These are phyloP conservation scores for Puma concolor DNA, from an alignment of 2,113 vertebrate genomes.

Conservation along the genomic window DNA sequence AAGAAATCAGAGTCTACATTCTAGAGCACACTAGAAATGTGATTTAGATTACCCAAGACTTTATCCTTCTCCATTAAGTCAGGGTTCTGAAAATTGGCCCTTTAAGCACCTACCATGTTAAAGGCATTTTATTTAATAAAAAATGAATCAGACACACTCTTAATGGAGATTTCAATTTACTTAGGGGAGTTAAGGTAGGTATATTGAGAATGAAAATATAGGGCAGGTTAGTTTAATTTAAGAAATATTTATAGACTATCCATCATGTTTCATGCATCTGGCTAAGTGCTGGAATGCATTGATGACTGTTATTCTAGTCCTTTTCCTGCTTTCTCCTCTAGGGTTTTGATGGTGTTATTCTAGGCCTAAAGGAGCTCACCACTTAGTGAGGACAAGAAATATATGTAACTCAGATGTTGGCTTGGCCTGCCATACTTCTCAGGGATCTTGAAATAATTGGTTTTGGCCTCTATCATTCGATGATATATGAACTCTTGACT, in stretches of 20 bases:
- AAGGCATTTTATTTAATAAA: not conserved
- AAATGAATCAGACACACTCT: not conserved
- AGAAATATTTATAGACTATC: not conserved
- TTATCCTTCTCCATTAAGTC: not conserved
- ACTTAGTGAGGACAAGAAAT: not conserved
- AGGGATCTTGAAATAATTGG: not conserved
- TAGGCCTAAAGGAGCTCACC: not conserved
- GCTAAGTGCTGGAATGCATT: not conserved
- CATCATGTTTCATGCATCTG: not conserved
- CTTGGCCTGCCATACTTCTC: not conserved
- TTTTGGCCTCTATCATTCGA: not conserved
- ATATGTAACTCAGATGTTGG: not conserved
- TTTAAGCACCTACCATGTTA: not conserved
- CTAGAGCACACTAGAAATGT: not conserved
- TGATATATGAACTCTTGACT: not conserved
- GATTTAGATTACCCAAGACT: not conserved
- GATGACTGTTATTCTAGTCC: not conserved
- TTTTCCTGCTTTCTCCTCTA: not conserved
- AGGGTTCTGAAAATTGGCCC: not conserved
- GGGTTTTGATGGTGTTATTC: not conserved
- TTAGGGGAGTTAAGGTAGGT: not conserved
- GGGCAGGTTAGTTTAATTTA: not conserved
- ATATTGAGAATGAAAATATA: conserved; percentile 2
- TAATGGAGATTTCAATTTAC: not conserved
- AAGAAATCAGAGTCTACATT: not conserved